Evolutionary conservation across 2,113 vertebrate genomes (phyloP).

Genomic region (Atrichornis clamosus): DNA sequence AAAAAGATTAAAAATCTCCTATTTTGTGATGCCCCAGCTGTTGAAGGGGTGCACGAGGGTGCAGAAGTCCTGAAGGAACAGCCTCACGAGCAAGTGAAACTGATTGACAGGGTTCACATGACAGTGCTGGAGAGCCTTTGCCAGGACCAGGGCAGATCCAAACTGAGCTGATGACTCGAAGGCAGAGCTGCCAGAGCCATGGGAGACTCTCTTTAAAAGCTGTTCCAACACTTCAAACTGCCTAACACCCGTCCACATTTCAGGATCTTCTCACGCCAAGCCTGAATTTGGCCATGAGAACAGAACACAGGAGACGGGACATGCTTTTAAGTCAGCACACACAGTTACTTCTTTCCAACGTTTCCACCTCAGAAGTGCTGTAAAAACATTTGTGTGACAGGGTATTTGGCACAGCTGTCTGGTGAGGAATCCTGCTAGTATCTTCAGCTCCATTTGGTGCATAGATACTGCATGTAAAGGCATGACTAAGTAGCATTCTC

Average conservation of each 20-base stretch:
- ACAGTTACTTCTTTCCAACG: slow-evolving; percentile 30
- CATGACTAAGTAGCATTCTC: slow-evolving; percentile 50
- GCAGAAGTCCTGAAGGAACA: background rate
- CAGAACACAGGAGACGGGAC: background rate
- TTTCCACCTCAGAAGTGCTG: slow-evolving; percentile 18
- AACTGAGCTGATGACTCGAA: background rate
- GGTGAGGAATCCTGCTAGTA: background rate
- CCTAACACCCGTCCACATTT: background rate
- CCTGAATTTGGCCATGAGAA: slow-evolving; percentile 18
- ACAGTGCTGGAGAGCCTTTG: background rate
- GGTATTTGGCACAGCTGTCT: slow-evolving; percentile 58
- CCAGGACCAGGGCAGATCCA: background rate
- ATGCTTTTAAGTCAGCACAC: background rate
- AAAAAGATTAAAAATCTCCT: background rate
- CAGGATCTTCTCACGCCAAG: background rate
- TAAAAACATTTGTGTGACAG: background rate
- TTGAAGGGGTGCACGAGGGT: background rate
- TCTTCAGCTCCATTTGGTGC: slow-evolving; percentile 16
- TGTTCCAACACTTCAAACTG: background rate
- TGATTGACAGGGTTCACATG: background rate
- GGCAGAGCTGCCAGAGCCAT: background rate
- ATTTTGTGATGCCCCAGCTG: background rate
- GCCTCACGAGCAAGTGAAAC: background rate
- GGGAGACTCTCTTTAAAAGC: background rate
- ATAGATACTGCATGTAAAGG: slow-evolving; percentile 52